phyloP scores from a whole-genome alignment of 2,888 invertebrate genomes.

The Ochropacha duplaris region DNA sequence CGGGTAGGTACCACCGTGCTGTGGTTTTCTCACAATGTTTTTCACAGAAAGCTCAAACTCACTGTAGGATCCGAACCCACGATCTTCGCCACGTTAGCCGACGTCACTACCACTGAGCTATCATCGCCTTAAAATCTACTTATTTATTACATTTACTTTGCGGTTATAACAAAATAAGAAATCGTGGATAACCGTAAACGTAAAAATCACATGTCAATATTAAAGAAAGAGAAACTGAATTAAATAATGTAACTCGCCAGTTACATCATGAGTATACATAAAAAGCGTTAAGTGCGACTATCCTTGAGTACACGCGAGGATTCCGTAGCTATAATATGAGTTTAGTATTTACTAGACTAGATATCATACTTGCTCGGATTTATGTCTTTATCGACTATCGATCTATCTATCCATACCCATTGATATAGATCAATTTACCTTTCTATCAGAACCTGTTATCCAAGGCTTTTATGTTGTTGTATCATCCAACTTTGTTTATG shows the following conservation, averaged over 20 bases:
- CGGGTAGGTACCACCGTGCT: no score
- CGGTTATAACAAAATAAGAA: not conserved
- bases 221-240: slow-evolving; percentile 5
- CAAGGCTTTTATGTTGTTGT: not conserved
- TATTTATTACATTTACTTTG: not conserved
- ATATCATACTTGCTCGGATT: not conserved
- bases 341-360: not conserved
- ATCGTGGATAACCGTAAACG: slow-evolving; percentile 2
- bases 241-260: slow-evolving; percentile 6
- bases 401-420: not conserved
- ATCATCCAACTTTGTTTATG: not conserved
- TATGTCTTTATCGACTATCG: not conserved
- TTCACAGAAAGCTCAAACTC: no score
- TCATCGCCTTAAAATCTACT: no score
- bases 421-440: not conserved
- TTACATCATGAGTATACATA: slow-evolving; percentile 6
- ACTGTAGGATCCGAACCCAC: no score
- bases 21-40: no score
- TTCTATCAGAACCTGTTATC: not conserved
- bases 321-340: not conserved
- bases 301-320: not conserved
- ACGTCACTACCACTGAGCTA: no score
- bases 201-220: slow-evolving; percentile 9
- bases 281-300: slow-evolving; percentile 7
- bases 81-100: no score